Conservation (phyloP, 2,888 invertebrate genomes). For the Aelia acuminata region DNA sequence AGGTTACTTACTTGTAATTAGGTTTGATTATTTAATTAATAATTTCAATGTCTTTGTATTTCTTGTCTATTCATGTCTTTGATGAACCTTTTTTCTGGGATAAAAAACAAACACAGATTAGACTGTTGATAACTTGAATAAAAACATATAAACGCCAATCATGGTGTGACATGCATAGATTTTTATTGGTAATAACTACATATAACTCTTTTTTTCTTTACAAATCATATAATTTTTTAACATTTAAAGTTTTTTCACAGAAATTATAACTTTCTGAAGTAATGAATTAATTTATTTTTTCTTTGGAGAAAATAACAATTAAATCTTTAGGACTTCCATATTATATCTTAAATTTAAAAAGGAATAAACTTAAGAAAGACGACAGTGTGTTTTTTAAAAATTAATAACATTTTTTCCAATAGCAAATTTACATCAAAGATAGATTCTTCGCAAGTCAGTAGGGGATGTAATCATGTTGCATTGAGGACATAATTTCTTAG, state of each 20-base stretch:
- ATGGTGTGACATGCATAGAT: not conserved
- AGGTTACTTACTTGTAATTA: not conserved
- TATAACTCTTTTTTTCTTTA: not conserved
- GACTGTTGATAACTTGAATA: not conserved
- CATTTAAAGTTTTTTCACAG: conserved; percentile 3
- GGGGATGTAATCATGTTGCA: conserved; percentile 94
- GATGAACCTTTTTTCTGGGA: not conserved
- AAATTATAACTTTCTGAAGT: not conserved
- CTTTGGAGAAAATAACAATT: conserved; percentile 46
- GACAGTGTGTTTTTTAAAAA: conserved; percentile 14
- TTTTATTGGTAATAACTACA: not conserved
- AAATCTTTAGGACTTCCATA: conserved; percentile 20
- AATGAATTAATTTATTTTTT: conserved; percentile 28
- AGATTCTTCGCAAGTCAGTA: conserved; percentile 88
- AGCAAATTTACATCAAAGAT: conserved; percentile 77
- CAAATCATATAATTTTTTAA: conserved; percentile 1
- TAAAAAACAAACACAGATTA: not conserved
- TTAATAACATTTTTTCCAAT: not conserved
- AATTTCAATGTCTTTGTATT: not conserved
- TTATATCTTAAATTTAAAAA: conserved; percentile 34
- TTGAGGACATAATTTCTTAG: conserved; percentile 94
- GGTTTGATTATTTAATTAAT: not conserved
- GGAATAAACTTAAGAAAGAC: conserved; percentile 49
- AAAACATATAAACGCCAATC: not conserved
- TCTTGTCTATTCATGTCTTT: not conserved